Evolutionary conservation across 2,797 vertebrate species (phyloP), one percentile per base, ranked within the genome.

Genomic region (Intellagama lesueurii): DNA sequence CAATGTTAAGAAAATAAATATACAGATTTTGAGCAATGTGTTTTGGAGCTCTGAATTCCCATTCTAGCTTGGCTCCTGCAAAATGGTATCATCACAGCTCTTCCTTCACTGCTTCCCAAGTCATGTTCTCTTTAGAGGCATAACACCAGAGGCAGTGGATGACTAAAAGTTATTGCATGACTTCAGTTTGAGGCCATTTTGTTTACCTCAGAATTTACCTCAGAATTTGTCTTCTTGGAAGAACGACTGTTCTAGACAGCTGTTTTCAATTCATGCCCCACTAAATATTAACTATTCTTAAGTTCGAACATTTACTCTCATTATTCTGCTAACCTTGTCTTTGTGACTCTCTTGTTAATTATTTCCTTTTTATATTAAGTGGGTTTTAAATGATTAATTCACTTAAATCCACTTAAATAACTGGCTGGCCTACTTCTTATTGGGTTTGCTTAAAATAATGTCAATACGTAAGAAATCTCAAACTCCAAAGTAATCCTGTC

Each of bases 301-400:
- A 90, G 88, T 93, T 94, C 79, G 11, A 60, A 92, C 83, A 88
- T 88, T 93, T 93, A 91, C 87, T 92, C 84, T 92, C 44, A 84
- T 28, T 49, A 17, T 22, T 47, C n/a, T n/a, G 19, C n/a, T 60
- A 32, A 49, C 89, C 91, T 94, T 95, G 88, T 94, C 93, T 94
- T 81, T 76, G 4, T 44, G 16, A 68, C 24, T 8, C 17, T 79
- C 44, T 70, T 85, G 40, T 17, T 7, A 85, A 73, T 64, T 89
- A 69, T 85, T 89, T 85, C 26, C 52, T 68, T 89, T 81, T 76
- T 56, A 52, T 75, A 75, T 52, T 44, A 76, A 56, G 30, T 89
- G 11, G 70, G 28, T 76, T 82, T 85, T 22, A 91, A 91, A 83
- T 92, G 91, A 93, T 90, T 88, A 89, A 93, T 89, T 88, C 76